Evolutionary conservation across 1,140 invertebrate species (phyloP).

Genomic region (Sipha flava): DNA sequence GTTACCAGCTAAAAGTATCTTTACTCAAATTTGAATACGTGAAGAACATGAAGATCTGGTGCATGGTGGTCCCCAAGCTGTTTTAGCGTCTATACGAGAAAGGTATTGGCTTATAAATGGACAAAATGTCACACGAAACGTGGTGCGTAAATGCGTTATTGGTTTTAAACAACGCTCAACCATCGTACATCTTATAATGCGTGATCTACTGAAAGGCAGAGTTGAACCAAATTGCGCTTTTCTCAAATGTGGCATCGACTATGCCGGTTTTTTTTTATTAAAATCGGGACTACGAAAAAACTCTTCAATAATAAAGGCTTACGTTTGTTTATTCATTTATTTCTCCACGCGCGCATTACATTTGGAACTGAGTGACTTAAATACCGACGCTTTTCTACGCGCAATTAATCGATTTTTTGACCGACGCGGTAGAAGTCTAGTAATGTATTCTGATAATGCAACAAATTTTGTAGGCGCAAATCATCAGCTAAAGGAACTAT

Average conservation of each 20-base stretch:
- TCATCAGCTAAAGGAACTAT: slow-evolving; percentile 3
- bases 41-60: not conserved
- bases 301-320: slow-evolving; percentile 41
- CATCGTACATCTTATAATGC: not conserved
- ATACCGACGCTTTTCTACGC: slow-evolving; percentile 40
- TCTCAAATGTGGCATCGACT: slow-evolving; percentile 32
- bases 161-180: not conserved
- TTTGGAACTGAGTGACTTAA: slow-evolving; percentile 40
- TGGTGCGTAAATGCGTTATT: not conserved
- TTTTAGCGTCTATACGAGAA: not conserved
- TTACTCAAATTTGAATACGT: not conserved
- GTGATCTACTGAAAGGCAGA: too few relatives aligned
- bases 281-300: slow-evolving; percentile 35
- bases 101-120: not conserved
- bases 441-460: slow-evolving; percentile 30
- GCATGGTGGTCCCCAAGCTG: not conserved
- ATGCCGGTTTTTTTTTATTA: slow-evolving; percentile 35
- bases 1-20: not conserved
- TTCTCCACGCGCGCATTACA: slow-evolving; percentile 41
- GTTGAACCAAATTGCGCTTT: slow-evolving; percentile 32
- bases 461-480: slow-evolving; percentile 35
- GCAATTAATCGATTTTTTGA: slow-evolving; percentile 40
- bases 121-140: not conserved
- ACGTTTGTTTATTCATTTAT: slow-evolving; percentile 39
- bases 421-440: slow-evolving; percentile 31